A percentile compares a stretch with the other conserved stretches of the same genome.
phyloP scores from a whole-genome alignment of 2,797 vertebrate species.

The Agapornis canus region DNA sequence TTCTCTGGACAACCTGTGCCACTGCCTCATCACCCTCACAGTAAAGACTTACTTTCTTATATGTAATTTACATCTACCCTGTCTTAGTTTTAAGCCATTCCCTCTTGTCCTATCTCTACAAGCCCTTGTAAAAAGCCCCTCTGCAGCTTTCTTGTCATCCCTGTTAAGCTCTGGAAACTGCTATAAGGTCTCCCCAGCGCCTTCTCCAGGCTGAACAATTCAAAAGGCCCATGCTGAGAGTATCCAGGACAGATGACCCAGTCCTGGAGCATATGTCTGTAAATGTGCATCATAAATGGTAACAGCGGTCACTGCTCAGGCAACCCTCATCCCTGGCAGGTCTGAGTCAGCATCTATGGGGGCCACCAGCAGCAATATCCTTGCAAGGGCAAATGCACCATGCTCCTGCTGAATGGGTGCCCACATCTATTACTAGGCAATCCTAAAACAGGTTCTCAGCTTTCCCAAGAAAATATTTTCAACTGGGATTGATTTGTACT shows the following conservation, averaged over 20 bases:
- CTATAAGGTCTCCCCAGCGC: background rate
- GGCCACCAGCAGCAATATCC: background rate
- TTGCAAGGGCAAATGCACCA: background rate
- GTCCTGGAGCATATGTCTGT: background rate
- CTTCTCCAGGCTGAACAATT: background rate
- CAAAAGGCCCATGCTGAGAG: background rate
- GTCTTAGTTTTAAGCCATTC: background rate
- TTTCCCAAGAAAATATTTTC: constrained; percentile 32
- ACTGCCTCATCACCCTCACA: background rate
- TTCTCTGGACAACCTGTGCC: background rate
- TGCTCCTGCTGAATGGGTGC: background rate
- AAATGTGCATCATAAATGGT: rapidly evolving
- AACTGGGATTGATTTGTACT: background rate
- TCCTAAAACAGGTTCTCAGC: background rate
- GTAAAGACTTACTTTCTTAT: background rate
- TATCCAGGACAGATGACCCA: background rate
- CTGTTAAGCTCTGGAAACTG: background rate
- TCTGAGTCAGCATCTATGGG: background rate
- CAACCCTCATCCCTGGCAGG: background rate
- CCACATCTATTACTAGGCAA: background rate
- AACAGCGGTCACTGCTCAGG: background rate
- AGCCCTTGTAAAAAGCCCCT: background rate
- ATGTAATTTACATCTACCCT: background rate
- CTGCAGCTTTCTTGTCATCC: background rate
- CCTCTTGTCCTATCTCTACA: background rate